Base-by-base conservation (phyloP, 2,888 invertebrate genomes). In the Hemicrepidius hirtus region DNA sequence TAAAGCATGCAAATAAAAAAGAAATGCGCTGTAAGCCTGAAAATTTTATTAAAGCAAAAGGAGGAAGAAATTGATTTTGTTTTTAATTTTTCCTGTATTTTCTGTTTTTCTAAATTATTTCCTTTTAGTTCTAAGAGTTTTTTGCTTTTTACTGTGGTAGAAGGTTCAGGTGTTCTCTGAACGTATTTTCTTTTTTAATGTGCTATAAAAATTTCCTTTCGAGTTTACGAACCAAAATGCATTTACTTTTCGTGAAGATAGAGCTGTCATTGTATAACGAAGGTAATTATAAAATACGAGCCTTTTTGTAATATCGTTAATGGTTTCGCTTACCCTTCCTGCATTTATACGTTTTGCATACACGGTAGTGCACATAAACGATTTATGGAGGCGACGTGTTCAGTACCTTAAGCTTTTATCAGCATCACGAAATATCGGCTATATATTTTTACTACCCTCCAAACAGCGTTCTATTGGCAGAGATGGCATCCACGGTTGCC, bases 361-460 rank as follows among this genome's bases (percentile, higher is more conserved):
- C 12, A 53, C 44, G 44, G 44, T 16, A 18, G 7, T 13, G 1
- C 16, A 21, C 20, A 57, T 57, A 57, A 57, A 57, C 37, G 32
- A 57, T 57, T 57, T 57, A 57, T 57, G 37, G 35, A 12, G 13
- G 35, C 18, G 50, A 57, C 57, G 53, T 53, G 53, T 53, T 57
- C 24, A 57, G 20, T 37, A 35, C 59, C 40, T 37, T 49, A 66
- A 66, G 66, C 55, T 66, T 66, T 66, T 66, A 55, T 40, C 41
- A 55, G 57, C 66, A 66, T 66, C 21, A 16, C 55, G 40, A 53
- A 65, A 66, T 66, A 66, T 57, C 46, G 53, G 16, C 55, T 40
- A 65, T 65, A 65, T 44, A 66, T 57, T 66, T 55, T 66, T 66
- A 66, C 55, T 13, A 32, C 57, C 57, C 55, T 24, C 18, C 37